A percentile compares a stretch with the other conserved stretches of the same genome.
These are phyloP conservation scores for Calcarius lapponicus DNA, from an alignment of 2,797 vertebrate species.

Conservation along the genomic window DNA sequence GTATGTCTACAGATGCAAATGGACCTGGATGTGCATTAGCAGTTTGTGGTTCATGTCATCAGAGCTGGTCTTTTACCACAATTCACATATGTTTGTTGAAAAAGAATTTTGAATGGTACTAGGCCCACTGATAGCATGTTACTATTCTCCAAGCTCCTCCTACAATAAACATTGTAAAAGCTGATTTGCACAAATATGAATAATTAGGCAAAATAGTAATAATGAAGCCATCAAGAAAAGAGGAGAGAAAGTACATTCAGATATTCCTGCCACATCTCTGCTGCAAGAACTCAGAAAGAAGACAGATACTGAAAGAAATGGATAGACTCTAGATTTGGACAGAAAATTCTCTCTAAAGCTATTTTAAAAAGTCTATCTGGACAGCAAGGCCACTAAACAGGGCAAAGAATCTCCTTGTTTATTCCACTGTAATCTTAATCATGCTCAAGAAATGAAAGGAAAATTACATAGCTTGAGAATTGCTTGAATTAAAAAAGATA, in stretches of 20 bases:
- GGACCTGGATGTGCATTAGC: not conserved
- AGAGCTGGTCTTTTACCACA: not conserved
- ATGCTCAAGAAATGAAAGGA: not conserved
- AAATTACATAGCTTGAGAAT: conserved; percentile 7
- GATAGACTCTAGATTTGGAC: not conserved
- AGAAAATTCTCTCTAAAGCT: not conserved
- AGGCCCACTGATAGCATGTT: not conserved
- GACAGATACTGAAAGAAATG: not conserved
- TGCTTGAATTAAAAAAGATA: not conserved
- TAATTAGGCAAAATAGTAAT: not conserved
- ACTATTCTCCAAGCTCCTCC: not conserved
- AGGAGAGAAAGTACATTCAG: not conserved
- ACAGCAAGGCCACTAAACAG: not conserved
- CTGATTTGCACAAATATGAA: not conserved
- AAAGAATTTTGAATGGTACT: not conserved
- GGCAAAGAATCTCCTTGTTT: conserved; percentile 20
- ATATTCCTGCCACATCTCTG: not conserved
- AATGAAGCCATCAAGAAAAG: not conserved
- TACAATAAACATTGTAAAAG: not conserved
- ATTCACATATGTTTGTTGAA: not conserved
- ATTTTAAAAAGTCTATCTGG: not conserved
- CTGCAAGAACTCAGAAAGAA: not conserved
- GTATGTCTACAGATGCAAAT: not conserved
- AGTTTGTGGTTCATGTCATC: not conserved
- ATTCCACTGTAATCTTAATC: conserved; percentile 27